Conservation (phyloP, 2,888 invertebrate genomes). For the Rosalia funebris region DNA sequence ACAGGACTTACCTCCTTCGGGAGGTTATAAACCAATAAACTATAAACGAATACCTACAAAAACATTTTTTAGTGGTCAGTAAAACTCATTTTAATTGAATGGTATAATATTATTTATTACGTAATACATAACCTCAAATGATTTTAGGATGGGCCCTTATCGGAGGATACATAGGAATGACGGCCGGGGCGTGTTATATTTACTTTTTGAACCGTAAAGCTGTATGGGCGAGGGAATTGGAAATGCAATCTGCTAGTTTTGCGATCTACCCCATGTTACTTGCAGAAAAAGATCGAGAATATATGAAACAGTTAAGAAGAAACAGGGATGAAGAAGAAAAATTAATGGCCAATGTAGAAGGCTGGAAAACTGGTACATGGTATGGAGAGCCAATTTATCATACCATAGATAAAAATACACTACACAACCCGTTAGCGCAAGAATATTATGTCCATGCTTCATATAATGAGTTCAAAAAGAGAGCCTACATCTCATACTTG, state of each 20-base stretch:
- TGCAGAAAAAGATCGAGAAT: slow-evolving; percentile 88
- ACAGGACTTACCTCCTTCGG: slow-evolving; percentile 94
- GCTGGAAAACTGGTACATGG: slow-evolving; percentile 92
- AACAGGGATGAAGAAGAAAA: slow-evolving; percentile 87
- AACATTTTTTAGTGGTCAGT: slow-evolving; percentile 74
- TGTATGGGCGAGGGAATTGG: slow-evolving; percentile 70
- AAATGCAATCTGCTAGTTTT: slow-evolving; percentile 80
- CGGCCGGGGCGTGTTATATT: slow-evolving; percentile 68
- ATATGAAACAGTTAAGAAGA: slow-evolving; percentile 79
- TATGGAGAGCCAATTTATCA: slow-evolving; percentile 86
- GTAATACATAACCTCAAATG: slow-evolving; percentile 36
- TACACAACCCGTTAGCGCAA: slow-evolving; percentile 70
- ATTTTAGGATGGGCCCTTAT: slow-evolving; percentile 72
- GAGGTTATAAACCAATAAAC: slow-evolving; percentile 86
- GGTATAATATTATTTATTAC: slow-evolving; percentile 14
- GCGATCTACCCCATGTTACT: slow-evolving; percentile 80
- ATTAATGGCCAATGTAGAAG: slow-evolving; percentile 89
- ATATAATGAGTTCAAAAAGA: slow-evolving; percentile 66
- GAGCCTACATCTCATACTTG: slow-evolving; percentile 67
- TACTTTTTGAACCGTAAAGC: slow-evolving; percentile 69
- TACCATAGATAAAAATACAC: slow-evolving; percentile 66
- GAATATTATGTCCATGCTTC: slow-evolving; percentile 79
- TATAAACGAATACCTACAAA: slow-evolving; percentile 79
- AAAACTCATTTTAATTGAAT: slow-evolving; percentile 16
- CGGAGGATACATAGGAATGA: slow-evolving; percentile 70